Evolutionary conservation across 2,888 invertebrate genomes (phyloP), one percentile per base, ranked within the genome.

Genomic region (Myopa testacea): DNA sequence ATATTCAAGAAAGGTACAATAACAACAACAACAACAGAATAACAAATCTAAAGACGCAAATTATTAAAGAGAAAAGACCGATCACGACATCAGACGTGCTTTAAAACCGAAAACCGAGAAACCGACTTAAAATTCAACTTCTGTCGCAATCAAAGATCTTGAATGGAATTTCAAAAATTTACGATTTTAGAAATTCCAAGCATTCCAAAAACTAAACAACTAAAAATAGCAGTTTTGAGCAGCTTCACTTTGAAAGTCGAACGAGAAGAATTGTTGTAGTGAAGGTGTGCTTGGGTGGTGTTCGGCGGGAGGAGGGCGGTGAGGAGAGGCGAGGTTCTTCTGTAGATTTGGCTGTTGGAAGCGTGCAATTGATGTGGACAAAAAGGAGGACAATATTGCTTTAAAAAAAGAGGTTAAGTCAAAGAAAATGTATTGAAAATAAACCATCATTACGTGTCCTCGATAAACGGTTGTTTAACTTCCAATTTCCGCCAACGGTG

Each of bases 91-190:
- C 26, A 26, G 26, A 26, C 26, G 26, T 26, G 26, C 26, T 26
- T 26, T 26, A 26, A 26, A 26, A 26, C 26, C 26, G 26, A 26
- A 4, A 26, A 69, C 40, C 50, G 1, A 52, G 16, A 69, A 26
- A 8, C 3, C 3, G 10, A 67, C 60, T 73, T 68, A 14, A 60
- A 73, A 73, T 77, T 73, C 75, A 78, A 69, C 45, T 75, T 78
- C 62, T 75, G 70, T 75, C 65, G 45, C 63, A 58, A 14, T 5
- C 73, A 26, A 62, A 26, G 38, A 45, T 45, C 1, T 45, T 10
- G 45, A 69, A 70, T 62, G 62, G 76, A 70, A 78, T 78, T 75
- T 71, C 8, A 78, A 75, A 58, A 65, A 78, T 75, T 26, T 74
- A 75, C 75, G 65, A 71, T 78, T 75, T 75, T 26, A 62, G 34